These are phyloP conservation scores for Ormyrus thymus DNA, from an alignment of 2,888 invertebrate species.

Conservation along the genomic window DNA sequence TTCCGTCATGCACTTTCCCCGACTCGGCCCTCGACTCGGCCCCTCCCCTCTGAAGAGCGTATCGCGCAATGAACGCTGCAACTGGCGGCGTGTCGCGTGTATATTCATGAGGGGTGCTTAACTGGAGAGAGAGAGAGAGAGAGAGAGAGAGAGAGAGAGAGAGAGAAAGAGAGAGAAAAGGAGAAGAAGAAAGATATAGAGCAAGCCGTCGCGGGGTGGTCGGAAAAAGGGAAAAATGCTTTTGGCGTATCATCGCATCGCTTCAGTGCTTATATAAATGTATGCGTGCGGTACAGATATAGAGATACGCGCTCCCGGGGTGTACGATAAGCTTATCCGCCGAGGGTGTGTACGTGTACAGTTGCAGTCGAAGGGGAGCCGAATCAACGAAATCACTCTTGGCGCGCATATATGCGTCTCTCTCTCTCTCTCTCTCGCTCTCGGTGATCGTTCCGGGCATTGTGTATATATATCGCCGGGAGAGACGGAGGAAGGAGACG, in stretches of 20 bases:
- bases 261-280: neutral
- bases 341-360: neutral
- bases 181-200: constrained; percentile 6
- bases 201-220: constrained; percentile 13
- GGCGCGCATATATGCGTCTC: neutral
- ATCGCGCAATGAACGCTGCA: constrained; percentile 35
- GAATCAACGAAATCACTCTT: constrained; percentile 48
- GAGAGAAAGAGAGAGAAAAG: constrained; percentile 8
- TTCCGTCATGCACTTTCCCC: neutral
- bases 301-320: neutral
- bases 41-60: neutral
- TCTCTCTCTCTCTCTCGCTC: neutral
- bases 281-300: constrained; percentile 25
- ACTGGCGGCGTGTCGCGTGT: constrained; percentile 44
- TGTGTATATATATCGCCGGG: neutral
- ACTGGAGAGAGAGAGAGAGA: neutral
- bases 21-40: neutral
- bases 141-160: neutral
- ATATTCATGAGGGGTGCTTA: constrained; percentile 48
- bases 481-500: neutral
- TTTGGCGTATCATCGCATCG: constrained; percentile 46
- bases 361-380: neutral
- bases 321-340: constrained; percentile 45
- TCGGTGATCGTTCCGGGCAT: neutral
- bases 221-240: constrained; percentile 45